A percentile compares a stretch with the other conserved stretches of the same genome.
These are phyloP conservation scores for Bufo bufo DNA, from an alignment of 2,113 vertebrate genomes.

Conservation along the genomic window DNA sequence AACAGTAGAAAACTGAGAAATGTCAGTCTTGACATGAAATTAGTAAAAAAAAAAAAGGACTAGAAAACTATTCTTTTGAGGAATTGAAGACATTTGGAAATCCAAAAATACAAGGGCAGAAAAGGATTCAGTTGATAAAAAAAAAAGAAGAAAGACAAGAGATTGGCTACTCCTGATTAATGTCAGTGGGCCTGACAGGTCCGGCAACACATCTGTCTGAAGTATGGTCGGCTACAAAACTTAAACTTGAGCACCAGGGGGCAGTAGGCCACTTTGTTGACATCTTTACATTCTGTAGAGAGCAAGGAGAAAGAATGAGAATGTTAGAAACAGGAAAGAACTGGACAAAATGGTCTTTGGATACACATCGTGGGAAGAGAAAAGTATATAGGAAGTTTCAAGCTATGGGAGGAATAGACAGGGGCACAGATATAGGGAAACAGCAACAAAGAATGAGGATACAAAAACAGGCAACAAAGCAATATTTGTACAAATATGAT, in stretches of 20 bases:
- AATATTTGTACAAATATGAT: background rate
- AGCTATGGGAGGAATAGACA: background rate
- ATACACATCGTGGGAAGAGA: background rate
- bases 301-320: constrained; percentile 37
- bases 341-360: constrained; percentile 11
- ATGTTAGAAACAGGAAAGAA: background rate
- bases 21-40: background rate
- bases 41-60: background rate
- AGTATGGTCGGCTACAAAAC: constrained; percentile 97
- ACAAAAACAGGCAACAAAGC: background rate
- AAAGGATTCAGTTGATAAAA: background rate
- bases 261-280: constrained; percentile 99
- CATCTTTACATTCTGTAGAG: constrained; percentile 95
- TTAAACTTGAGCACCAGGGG: constrained; percentile 98
- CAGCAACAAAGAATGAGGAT: background rate
- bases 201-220: constrained; percentile 99
- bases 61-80: background rate
- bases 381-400: background rate
- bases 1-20: background rate
- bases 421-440: constrained; percentile 6
- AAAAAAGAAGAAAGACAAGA: background rate
- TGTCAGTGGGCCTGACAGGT: constrained; percentile 95
- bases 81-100: background rate
- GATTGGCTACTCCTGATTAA: background rate
- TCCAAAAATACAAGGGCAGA: background rate